Percentiles rank a stretch among this genome's conserved stretches.
These are phyloP conservation scores for Phrynocephalus guinanensis DNA, from an alignment of 2,797 vertebrate species.

Conservation along the genomic window DNA sequence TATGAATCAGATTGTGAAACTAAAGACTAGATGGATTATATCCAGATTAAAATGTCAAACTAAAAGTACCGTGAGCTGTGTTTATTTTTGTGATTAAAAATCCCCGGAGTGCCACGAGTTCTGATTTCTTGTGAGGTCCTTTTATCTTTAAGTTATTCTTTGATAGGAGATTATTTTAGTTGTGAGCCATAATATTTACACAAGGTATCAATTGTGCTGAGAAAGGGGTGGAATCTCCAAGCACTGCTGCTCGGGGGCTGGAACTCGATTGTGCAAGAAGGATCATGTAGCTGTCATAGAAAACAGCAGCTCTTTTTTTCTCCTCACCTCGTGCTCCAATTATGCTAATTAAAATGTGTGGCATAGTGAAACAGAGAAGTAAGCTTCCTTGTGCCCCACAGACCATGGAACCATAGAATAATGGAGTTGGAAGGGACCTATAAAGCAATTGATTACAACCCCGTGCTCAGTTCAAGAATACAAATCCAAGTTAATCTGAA, in stretches of 20 bases:
- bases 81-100: constrained; percentile 29
- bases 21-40: constrained; percentile 17
- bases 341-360: background rate
- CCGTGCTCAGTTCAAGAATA: no score
- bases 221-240: background rate
- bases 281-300: background rate
- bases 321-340: background rate
- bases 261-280: background rate
- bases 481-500: background rate
- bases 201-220: background rate
- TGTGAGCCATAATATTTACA: constrained; percentile 28
- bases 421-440: no score
- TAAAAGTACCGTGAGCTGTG: constrained; percentile 18
- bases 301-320: background rate
- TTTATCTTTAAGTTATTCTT: constrained; percentile 14
- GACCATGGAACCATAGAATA: background rate
- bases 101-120: constrained; percentile 2
- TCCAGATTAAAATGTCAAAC: constrained; percentile 24
- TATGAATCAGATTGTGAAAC: constrained; percentile 20
- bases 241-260: background rate
- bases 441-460: no score
- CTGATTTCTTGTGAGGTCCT: constrained; percentile 1
- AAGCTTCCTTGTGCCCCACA: background rate
- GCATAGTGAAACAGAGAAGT: background rate
- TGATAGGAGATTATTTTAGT: constrained; percentile 18